phyloP scores from a whole-genome alignment of 2,113 vertebrate species.

The Xiphias gladius region DNA sequence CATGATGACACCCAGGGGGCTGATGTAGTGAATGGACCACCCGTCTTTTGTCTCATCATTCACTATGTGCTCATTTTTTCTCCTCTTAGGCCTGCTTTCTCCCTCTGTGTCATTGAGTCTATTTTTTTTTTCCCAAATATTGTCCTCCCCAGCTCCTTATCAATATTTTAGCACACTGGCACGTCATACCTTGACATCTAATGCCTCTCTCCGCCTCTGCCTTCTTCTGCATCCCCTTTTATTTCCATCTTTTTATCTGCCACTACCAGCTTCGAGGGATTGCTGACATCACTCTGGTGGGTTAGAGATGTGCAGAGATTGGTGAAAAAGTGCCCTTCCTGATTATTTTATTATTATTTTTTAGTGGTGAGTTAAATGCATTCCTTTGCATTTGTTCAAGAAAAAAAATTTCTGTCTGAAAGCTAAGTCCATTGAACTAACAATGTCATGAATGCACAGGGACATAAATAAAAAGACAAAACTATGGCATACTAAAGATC shows the following conservation, averaged over 20 bases:
- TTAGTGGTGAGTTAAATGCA: neutral
- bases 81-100: neutral
- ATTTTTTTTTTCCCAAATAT: neutral
- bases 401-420: neutral
- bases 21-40: slow-evolving; percentile 20
- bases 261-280: slow-evolving; percentile 7
- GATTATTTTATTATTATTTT: slow-evolving; percentile 18
- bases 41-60: slow-evolving; percentile 23
- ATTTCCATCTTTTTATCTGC: slow-evolving; percentile 26
- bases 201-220: neutral
- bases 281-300: too few relatives aligned
- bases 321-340: neutral
- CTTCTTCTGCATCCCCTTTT: neutral
- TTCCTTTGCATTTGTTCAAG: neutral
- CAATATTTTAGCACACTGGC: slow-evolving; percentile 34
- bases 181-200: slow-evolving; percentile 21
- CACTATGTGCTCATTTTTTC: neutral
- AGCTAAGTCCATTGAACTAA: neutral
- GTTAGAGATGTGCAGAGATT: too few relatives aligned
- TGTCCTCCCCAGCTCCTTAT: slow-evolving; percentile 9
- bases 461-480: slow-evolving; percentile 4
- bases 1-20: slow-evolving; percentile 37
- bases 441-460: neutral
- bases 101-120: neutral
- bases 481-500: neutral